Evolutionary conservation across 2,888 invertebrate genomes (phyloP).

Genomic region (Ephialtes manifestator): DNA sequence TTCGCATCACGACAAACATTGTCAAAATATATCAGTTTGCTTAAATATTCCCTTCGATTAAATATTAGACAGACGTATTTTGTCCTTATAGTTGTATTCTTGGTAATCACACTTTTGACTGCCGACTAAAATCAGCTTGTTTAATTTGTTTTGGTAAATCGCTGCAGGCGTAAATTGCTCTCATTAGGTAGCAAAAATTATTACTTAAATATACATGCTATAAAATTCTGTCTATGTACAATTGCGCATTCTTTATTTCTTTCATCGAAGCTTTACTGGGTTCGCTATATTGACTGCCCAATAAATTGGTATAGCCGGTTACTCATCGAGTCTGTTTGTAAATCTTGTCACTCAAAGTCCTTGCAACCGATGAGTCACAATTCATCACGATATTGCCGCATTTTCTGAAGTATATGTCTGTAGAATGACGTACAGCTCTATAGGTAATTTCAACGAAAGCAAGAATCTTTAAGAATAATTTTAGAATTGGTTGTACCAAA

Average conservation of each 20-base stretch:
- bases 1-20: too few species aligned
- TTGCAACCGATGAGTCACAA: constrained; percentile 36
- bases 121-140: too few species aligned
- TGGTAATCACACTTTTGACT: too few species aligned
- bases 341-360: constrained; percentile 53
- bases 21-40: too few species aligned
- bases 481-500: neutral
- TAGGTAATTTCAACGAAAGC: neutral
- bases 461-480: neutral
- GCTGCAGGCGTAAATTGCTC: too few species aligned
- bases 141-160: too few species aligned
- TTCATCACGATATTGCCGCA: constrained; percentile 17
- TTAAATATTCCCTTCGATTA: too few species aligned
- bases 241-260: neutral
- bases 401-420: neutral
- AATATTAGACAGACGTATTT: too few species aligned
- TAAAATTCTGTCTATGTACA: neutral
- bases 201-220: too few species aligned
- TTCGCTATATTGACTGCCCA: neutral
- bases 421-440: neutral
- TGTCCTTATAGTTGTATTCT: too few species aligned
- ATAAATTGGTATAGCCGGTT: neutral
- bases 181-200: too few species aligned
- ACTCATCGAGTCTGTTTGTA: constrained; percentile 6
- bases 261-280: neutral